A percentile compares a stretch with the other conserved stretches of the same genome.
phyloP scores from a whole-genome alignment of 2,888 invertebrate species.

The Netelia inedita region DNA sequence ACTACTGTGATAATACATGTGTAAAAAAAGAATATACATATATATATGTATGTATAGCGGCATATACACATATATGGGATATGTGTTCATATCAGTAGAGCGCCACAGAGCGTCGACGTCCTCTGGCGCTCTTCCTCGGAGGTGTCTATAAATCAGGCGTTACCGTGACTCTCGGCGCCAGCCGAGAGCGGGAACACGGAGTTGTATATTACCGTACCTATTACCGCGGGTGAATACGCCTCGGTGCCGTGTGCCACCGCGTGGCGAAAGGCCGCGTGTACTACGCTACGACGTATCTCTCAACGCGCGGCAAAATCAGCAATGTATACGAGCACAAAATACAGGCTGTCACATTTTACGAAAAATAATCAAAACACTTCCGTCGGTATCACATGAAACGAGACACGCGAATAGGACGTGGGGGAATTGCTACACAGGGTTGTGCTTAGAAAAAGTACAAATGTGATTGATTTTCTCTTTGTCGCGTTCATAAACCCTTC shows the following conservation, averaged over 20 bases:
- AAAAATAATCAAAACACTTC: too few species aligned
- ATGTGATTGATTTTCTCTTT: neutral
- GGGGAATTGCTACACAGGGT: neutral
- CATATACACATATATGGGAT: neutral
- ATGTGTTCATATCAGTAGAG: neutral
- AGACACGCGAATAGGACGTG: neutral
- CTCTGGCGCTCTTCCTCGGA: slow-evolving; percentile 50
- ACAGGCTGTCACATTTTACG: too few species aligned
- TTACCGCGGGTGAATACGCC: slow-evolving; percentile 63
- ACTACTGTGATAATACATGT: slow-evolving; percentile 5
- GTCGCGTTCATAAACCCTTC: slow-evolving; percentile 4
- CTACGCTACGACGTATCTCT: slow-evolving; percentile 4
- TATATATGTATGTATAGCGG: neutral
- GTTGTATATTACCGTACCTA: slow-evolving; percentile 73
- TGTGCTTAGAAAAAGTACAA: neutral
- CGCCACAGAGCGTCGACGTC: slow-evolving; percentile 34
- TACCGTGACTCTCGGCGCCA: slow-evolving; percentile 45
- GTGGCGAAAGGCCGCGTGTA: slow-evolving; percentile 9
- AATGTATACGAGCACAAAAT: neutral
- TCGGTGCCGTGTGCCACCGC: slow-evolving; percentile 52
- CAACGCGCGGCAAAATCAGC: neutral
- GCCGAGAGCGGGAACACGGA: slow-evolving; percentile 46
- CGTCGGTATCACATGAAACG: neutral
- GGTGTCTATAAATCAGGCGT: slow-evolving; percentile 71
- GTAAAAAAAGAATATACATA: neutral